Percentiles rank a stretch among this genome's conserved stretches.
Conservation (phyloP, 1,140 invertebrate genomes). For the Anastrepha ludens region DNA sequence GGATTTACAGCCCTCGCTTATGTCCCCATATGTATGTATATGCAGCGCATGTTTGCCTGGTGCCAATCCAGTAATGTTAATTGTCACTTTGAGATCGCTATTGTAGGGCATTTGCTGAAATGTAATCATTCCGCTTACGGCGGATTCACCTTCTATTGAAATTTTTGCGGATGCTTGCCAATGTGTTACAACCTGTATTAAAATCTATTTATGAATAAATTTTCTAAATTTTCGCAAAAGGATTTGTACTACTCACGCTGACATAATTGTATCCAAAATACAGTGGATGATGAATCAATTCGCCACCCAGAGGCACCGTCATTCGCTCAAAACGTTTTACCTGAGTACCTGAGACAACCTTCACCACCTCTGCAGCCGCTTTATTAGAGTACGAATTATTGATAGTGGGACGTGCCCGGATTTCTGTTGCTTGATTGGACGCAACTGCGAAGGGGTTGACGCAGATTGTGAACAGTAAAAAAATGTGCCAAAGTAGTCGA, state of each 20-base stretch:
- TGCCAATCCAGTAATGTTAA: slow-evolving; percentile 78
- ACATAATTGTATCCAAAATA: slow-evolving; percentile 50
- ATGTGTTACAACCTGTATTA: slow-evolving; percentile 60
- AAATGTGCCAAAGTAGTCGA: neutral
- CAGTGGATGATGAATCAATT: slow-evolving; percentile 45
- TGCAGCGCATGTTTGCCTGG: slow-evolving; percentile 84
- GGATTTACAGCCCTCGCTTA: slow-evolving; percentile 78
- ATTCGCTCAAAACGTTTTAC: slow-evolving; percentile 70
- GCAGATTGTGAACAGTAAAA: neutral
- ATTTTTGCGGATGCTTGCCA: slow-evolving; percentile 68
- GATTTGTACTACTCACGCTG: neutral
- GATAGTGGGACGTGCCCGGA: slow-evolving; percentile 62
- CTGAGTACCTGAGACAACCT: slow-evolving; percentile 71
- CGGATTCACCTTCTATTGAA: slow-evolving; percentile 63
- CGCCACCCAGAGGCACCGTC: slow-evolving; percentile 63
- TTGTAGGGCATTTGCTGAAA: slow-evolving; percentile 70
- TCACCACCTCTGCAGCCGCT: slow-evolving; percentile 65
- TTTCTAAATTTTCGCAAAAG: neutral
- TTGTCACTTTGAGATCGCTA: slow-evolving; percentile 75
- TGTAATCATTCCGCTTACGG: slow-evolving; percentile 64
- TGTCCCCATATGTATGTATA: slow-evolving; percentile 83
- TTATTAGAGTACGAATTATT: slow-evolving; percentile 56
- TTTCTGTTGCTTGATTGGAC: slow-evolving; percentile 62
- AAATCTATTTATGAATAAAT: neutral
- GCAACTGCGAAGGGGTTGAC: no score